phyloP scores from a whole-genome alignment of 2,888 invertebrate species.

The Atethmia centrago region DNA sequence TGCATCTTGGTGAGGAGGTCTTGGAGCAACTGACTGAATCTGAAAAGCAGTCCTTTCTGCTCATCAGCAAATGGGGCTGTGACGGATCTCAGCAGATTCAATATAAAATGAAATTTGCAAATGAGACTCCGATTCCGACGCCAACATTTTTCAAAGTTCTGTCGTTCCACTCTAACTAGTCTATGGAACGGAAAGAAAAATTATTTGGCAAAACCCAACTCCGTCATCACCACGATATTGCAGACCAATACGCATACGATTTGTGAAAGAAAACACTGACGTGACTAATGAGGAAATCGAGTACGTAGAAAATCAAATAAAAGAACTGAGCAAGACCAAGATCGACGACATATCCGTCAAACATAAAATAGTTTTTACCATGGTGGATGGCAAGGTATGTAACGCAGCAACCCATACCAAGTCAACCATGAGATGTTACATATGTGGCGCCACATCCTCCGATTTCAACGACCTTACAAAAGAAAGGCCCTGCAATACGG shows the following conservation, averaged over 20 bases:
- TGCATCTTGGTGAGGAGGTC: conserved; percentile 30
- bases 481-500: conserved; percentile 26
- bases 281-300: conserved; percentile 21
- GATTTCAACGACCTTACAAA: conserved; percentile 52
- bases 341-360: conserved; percentile 27
- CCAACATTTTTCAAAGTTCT: conserved; percentile 29
- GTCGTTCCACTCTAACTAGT: conserved; percentile 44
- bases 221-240: conserved; percentile 62
- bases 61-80: conserved; percentile 41
- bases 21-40: conserved; percentile 20
- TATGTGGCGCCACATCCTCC: conserved; percentile 52
- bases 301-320: conserved; percentile 42
- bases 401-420: conserved; percentile 70
- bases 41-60: conserved; percentile 26
- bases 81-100: conserved; percentile 29
- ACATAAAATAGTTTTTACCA: conserved; percentile 63
- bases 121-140: conserved; percentile 14
- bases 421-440: conserved; percentile 69
- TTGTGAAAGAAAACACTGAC: conserved; percentile 44
- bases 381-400: conserved; percentile 73
- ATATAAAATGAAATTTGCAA: conserved; percentile 29
- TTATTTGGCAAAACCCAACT: conserved; percentile 68
- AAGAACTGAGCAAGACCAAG: conserved; percentile 21
- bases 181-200: conserved; percentile 49
- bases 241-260: conserved; percentile 60